Evolutionary conservation across 1,140 invertebrate genomes (phyloP), one percentile per base, ranked within the genome.

Genomic region (Coenobita brevimanus): DNA sequence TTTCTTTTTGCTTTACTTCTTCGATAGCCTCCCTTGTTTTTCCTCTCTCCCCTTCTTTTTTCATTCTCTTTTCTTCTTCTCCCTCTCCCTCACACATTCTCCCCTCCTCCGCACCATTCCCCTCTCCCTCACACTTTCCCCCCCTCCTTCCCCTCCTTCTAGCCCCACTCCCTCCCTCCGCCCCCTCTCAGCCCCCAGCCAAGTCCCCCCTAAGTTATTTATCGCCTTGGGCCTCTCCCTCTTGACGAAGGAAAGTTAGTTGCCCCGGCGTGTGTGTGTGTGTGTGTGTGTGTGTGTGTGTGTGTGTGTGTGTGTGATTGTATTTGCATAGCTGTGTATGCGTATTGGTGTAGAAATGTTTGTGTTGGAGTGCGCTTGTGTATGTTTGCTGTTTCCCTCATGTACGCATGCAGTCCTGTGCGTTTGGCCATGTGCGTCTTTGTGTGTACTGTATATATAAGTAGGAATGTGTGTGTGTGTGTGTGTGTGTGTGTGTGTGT

Each of bases 161-260:
- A 24, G 3, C 80, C 62, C n/a, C 64, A 27, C 79, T 30, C 21
- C 36, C 30, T 21, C 54, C 38, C 36, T 81, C 60, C 0, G 33
- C 24, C 41, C 33, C 0, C 4, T 2, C 50, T 15, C 62, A n/a
- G 41, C 15, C 27, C 38, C 79, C 33, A 30, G 60, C 3, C 36
- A 64, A 64, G 60, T 64, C 57, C 50, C 33, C 69, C 75, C 79
- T 67, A 78, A 82, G 57, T 67, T 64, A 64, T 64, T 64, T 82
- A 64, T 67, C n/a, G 33, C 62, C 36, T 24, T 82, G 30, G 30
- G 46, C 33, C 62, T n/a, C 60, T 43, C 24, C 38, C 38, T 64
- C 50, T 21, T 33, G 57, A 64, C 80, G 36, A 64, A 60, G 38
- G 15, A n/a, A 67, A 81, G 79, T 69, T 69, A n/a, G 38, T 46